Evolutionary conservation across 2,797 vertebrate species (phyloP), one percentile per base, ranked within the genome.

Genomic region (Chromis chromis): DNA sequence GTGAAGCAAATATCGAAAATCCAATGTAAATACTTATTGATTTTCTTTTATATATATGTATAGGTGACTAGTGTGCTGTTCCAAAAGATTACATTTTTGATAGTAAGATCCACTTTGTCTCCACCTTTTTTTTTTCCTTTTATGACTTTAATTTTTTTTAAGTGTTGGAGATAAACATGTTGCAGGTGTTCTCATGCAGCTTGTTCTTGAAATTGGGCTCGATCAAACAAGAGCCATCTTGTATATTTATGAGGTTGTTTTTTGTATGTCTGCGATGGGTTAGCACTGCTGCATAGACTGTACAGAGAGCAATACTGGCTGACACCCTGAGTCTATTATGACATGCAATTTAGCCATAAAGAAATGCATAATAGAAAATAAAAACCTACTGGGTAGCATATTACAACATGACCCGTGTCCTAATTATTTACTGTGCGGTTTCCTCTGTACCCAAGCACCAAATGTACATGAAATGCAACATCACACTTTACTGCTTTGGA

Each of bases 51-150:
- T 93, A 91, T 92, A 91, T 93, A 86, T 95, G 92, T 95, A 95
- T 95, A 94, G 93, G 83, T 94, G 89, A 92, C 87, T 94, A 94
- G 93, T 93, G 92, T 94, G 93, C 90, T 88, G 91, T 94, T 94
- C 86, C 84, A 89, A 88, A 93, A 88, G 74, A 89, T 83, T 61
- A 87, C 82, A 86, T 88, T 93, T 92, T 92, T 93, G 91, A 92
- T 92, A 90, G 91, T 90, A 91, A 90, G 84, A 89, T 89, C 88
- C 84, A 86, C 78, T 80, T 85, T 74, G 86, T 93, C 91, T 86
- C 86, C 77, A 73, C 36, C 8, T 42, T 65, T 77, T 81, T 68
- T 80, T 57, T 69, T 64, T 33, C 11, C 8, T 73, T 79, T 88
- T 72, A 79, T 76, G 44, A 84, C 57, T 87, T 86, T 82, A 36